Evolutionary conservation across 1,140 invertebrate genomes (phyloP), one percentile per base, ranked within the genome.

Genomic region (Radopholus similis): DNA sequence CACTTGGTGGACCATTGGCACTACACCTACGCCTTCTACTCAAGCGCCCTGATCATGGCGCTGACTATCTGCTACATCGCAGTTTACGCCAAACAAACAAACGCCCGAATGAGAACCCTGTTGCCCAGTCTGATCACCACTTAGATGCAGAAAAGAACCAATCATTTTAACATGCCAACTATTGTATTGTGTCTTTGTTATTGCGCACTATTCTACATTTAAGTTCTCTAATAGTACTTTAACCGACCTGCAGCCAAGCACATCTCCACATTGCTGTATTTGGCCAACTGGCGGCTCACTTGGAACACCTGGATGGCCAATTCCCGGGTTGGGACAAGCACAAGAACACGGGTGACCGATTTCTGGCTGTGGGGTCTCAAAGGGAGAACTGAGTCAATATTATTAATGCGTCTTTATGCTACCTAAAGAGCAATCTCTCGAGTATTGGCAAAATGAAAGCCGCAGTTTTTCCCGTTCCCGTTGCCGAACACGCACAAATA

Each of bases 401-500:
- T 54, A 6, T n/a, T n/a, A 26, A 2, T 26, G 18, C 30, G 18
- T 49, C 21, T 26, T 42, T 42, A 18, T n/a, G 18, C 21, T 47
- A 62, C 59, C 85, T 89, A 80, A 91, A 96, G 2, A 97, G 83
- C 57, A 98, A 85, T 72, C 95, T 86, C 84, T 98, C 95, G 26
- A 98, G 81, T 32, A 94, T 94, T 3, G 95, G 95, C 68, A 99
- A 84, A 91, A 98, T 96, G 82, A 97, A 99, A 0, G 95, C 95
- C 0, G 92, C 92, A 2, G 95, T 98, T 87, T 98, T 98, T 34
- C 86, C 95, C 5, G 95, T 97, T 40, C 95, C 95, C 0, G 95
- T 99, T 2, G 94, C 92, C 62, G 93, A 93, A 87, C 93, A 95
- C 11, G 91, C 93, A 86, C 92, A 92, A 75, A 97, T 89, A 85